A percentile compares a stretch with the other conserved stretches of the same genome.
These are phyloP conservation scores for Ovis aries DNA, from an alignment of 2,113 vertebrate species.

Conservation along the genomic window ARS-UI_Ramb_v3.0 NC_056071.1:24365001-24365500, in stretches of 20 bases:
- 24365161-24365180: neutral
- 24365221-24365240: neutral
- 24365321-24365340: neutral
- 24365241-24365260: neutral
- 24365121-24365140: neutral
- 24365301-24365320: neutral
- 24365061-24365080: neutral
- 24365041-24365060: neutral
- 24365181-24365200: neutral
- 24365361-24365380: neutral
- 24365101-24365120: neutral
- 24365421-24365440: neutral
- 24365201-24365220: neutral
- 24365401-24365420: neutral
- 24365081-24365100: neutral
- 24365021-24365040: neutral
- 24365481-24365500: neutral
- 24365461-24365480: neutral
- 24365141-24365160: neutral
- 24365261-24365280: neutral
- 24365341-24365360: neutral
- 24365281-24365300: fast-evolving
- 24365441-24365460: neutral
- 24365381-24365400: neutral
- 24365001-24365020: neutral